Percentiles rank a stretch among this genome's conserved stretches.
These are phyloP conservation scores for Drosophila kambysellisi DNA, from an alignment of 2,888 invertebrate genomes.

Conservation along the genomic window DNA sequence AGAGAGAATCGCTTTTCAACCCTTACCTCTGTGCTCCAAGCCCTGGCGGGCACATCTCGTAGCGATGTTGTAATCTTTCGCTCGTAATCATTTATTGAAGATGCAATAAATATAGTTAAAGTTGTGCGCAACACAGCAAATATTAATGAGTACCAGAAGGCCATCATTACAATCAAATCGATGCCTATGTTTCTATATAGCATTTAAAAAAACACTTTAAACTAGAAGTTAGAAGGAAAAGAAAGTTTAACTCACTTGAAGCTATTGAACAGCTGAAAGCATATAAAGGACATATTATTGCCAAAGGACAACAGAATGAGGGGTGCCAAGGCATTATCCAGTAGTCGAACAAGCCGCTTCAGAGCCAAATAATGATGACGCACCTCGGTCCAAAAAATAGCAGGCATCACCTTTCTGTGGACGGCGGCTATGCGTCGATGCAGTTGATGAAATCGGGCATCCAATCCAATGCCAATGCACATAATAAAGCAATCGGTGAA, in stretches of 20 bases:
- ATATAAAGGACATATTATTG: conserved; percentile 91
- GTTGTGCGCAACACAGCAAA: conserved; percentile 86
- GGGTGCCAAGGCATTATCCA: conserved; percentile 88
- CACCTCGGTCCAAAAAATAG: conserved; percentile 88
- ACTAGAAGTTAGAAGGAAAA: accelerated
- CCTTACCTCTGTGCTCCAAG: conserved; percentile 85
- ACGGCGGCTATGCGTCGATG: conserved; percentile 86
- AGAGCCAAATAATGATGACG: conserved; percentile 89
- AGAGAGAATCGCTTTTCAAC: not conserved
- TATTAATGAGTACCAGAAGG: conserved; percentile 87
- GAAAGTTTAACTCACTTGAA: conserved; percentile 74
- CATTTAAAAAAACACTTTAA: not conserved
- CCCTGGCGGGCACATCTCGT: conserved; percentile 84
- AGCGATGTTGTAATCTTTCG: conserved; percentile 85
- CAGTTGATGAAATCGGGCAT: conserved; percentile 88
- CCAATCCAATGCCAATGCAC: conserved; percentile 88
- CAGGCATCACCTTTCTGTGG: conserved; percentile 84
- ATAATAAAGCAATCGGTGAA: conserved; percentile 90
- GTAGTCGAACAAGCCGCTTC: conserved; percentile 87
- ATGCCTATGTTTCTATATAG: conserved; percentile 81
- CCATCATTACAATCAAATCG: conserved; percentile 84
- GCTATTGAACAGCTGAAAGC: conserved; percentile 89
- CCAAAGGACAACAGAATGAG: conserved; percentile 89
- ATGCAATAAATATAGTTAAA: conserved; percentile 86
- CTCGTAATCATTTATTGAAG: conserved; percentile 86